Conservation (phyloP, 1,140 invertebrate species). For the Araneus ventricosus region DNA sequence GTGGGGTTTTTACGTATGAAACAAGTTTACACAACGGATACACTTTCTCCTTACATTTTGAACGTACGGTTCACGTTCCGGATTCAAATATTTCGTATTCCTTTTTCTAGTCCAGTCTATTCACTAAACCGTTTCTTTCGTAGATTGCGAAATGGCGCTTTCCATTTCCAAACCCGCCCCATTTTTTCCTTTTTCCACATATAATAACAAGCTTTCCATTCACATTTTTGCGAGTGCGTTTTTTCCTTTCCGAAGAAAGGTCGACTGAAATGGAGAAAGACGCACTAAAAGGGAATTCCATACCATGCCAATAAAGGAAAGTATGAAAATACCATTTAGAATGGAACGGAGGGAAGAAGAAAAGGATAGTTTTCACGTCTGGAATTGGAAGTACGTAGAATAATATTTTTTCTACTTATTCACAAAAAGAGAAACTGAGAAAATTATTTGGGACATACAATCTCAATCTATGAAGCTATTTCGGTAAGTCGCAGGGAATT, state of each 20-base stretch:
- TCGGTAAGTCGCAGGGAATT: no score
- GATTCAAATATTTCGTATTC: not conserved
- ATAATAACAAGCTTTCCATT: constrained; percentile 30
- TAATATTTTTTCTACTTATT: not conserved
- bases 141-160: not conserved
- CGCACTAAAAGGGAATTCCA: not conserved
- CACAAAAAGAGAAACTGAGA: not conserved
- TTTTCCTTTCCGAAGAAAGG: not conserved
- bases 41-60: not conserved
- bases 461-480: no score
- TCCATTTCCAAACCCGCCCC: not conserved
- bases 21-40: not conserved
- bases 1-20: not conserved
- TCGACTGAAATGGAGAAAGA: not conserved
- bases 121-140: not conserved
- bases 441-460: not conserved
- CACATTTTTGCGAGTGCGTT: not conserved
- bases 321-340: constrained; percentile 25
- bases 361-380: not conserved
- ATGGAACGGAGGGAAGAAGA: not conserved
- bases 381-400: not conserved
- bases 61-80: not conserved
- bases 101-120: not conserved
- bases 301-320: not conserved
- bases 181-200: not conserved